Percentiles rank a stretch among this genome's conserved stretches.
Conservation (phyloP, 2,113 vertebrate genomes). For the Ondatra zibethicus region DNA sequence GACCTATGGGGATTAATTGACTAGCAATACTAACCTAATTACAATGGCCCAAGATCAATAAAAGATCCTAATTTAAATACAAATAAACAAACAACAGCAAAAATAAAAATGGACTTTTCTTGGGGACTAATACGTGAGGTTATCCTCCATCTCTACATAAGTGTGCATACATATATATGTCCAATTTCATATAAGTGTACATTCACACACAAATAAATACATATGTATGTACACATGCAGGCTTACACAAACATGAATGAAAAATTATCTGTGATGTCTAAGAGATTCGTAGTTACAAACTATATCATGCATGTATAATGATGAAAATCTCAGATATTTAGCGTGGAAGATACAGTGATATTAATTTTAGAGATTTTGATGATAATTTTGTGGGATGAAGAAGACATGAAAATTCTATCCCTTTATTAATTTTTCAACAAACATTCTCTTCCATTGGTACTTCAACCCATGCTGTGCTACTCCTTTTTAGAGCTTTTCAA, state of each 20-base stretch:
- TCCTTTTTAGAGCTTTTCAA: not conserved
- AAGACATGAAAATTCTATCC: not conserved
- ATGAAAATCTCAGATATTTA: not conserved
- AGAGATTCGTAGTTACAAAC: not conserved
- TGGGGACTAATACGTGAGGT: not conserved
- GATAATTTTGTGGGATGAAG: not conserved
- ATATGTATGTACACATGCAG: not conserved
- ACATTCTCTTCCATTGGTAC: not conserved
- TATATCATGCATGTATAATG: not conserved
- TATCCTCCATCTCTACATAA: not conserved
- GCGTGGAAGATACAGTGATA: not conserved
- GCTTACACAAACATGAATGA: not conserved
- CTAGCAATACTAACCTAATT: not conserved
- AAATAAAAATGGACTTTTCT: not conserved
- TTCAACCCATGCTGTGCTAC: not conserved
- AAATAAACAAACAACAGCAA: not conserved
- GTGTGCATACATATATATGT: not conserved
- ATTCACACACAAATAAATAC: too few relatives aligned
- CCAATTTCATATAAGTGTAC: too few relatives aligned
- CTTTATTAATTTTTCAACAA: slow-evolving; percentile 6
- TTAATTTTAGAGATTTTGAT: not conserved
- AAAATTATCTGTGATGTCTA: not conserved
- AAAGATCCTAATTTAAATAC: not conserved
- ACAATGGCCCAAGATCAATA: not conserved
- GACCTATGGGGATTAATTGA: not conserved